Conservation (phyloP, 23 tunicate species). For the Trididemnum nubilum region DNA sequence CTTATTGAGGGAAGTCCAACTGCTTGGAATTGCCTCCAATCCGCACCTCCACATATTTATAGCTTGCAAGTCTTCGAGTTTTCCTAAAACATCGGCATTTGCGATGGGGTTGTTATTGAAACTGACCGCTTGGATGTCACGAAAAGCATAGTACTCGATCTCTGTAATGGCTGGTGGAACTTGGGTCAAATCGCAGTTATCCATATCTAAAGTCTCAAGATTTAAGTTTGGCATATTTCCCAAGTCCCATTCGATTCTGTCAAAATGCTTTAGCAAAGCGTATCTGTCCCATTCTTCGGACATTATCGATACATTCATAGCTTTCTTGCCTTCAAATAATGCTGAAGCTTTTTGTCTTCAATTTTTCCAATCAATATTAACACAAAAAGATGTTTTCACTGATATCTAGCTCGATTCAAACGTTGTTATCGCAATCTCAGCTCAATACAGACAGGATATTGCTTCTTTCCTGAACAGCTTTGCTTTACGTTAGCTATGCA, state of each 20-base stretch:
- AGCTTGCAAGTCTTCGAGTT: slow-evolving; percentile 69
- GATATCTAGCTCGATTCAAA: no score
- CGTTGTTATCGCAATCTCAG: neutral
- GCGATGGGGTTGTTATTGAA: slow-evolving; percentile 72
- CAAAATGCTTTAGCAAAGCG: slow-evolving; percentile 71
- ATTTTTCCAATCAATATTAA: no score
- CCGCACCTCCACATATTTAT: slow-evolving; percentile 94
- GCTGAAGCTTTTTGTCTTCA: no score
- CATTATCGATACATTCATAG: no score
- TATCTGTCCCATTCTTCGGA: slow-evolving; percentile 88
- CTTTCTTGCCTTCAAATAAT: neutral
- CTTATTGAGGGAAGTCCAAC: slow-evolving; percentile 67
- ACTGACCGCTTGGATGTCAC: slow-evolving; percentile 95
- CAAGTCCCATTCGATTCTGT: slow-evolving; percentile 85
- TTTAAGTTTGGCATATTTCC: slow-evolving; percentile 47
- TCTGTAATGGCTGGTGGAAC: slow-evolving; percentile 89
- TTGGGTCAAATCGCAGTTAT: slow-evolving; percentile 54
- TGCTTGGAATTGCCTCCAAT: slow-evolving; percentile 52
- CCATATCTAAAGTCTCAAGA: slow-evolving; percentile 81
- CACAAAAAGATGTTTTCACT: no score
- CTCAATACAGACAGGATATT: neutral
- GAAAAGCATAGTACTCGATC: slow-evolving; percentile 91
- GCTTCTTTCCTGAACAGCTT: neutral
- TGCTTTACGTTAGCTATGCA: neutral
- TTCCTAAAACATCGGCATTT: slow-evolving; percentile 83